Evolutionary conservation across 2,113 vertebrate genomes (phyloP).

Genomic region (Onychorhynchus coronatus): DNA sequence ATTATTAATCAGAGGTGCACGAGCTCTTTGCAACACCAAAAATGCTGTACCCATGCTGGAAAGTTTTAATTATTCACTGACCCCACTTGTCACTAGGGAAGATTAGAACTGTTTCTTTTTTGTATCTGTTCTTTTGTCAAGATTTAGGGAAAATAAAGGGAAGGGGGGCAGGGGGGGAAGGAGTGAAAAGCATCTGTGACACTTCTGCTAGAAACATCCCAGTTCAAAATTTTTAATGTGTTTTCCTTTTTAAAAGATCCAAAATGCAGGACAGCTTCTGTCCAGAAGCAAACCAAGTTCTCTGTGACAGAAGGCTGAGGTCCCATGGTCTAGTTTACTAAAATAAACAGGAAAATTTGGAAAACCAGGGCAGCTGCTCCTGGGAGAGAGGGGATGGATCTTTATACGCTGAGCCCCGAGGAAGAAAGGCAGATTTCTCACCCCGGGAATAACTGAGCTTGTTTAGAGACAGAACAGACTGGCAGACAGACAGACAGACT

Average conservation of each 20-base stretch:
- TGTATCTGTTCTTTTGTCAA: background rate
- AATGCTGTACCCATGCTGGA: background rate
- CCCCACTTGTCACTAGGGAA: background rate
- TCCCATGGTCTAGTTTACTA: rapidly evolving
- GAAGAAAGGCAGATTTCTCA: background rate
- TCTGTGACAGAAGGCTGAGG: background rate
- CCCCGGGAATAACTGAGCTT: background rate
- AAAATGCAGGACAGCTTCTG: background rate
- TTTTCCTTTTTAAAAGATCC: background rate
- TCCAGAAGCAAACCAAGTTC: background rate
- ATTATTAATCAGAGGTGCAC: background rate
- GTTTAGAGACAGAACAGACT: background rate
- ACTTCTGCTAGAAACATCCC: background rate
- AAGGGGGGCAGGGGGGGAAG: background rate
- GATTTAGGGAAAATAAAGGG: background rate
- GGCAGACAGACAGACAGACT: background rate
- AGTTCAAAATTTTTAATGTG: background rate
- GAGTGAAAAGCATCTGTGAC: background rate
- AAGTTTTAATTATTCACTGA: background rate
- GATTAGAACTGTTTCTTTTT: background rate
- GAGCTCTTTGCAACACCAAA: background rate
- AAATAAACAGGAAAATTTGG: background rate
- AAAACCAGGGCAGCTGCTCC: background rate
- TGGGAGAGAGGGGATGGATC: background rate
- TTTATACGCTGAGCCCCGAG: background rate